Evolutionary conservation across 1,140 invertebrate species (phyloP).

Genomic region (Calephelis nemesis): DNA sequence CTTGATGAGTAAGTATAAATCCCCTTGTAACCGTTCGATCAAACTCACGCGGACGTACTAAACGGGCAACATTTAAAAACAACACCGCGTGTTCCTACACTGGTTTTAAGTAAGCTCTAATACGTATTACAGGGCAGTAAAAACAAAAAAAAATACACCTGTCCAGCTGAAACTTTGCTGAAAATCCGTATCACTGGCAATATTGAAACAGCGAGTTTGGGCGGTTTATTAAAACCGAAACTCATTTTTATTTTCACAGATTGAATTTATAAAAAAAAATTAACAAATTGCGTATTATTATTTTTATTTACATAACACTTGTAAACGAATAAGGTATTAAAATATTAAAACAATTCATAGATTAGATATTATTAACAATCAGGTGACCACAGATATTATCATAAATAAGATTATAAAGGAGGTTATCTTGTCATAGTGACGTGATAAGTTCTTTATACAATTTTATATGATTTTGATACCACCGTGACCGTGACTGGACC

Average conservation of each 20-base stretch:
- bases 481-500: too few relatives aligned
- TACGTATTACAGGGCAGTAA: not conserved
- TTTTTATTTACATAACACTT: conserved; percentile 7
- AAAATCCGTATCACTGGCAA: conserved; percentile 61
- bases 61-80: too few relatives aligned
- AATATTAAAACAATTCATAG: conserved; percentile 5
- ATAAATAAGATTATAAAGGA: not conserved
- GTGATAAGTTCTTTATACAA: not conserved
- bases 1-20: too few relatives aligned
- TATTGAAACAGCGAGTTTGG: conserved; percentile 47
- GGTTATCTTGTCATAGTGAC: not conserved
- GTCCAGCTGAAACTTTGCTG: conserved; percentile 57
- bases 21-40: too few relatives aligned
- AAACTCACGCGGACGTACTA: too few relatives aligned
- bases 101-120: too few relatives aligned
- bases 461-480: too few relatives aligned
- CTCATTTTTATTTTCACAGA: not conserved
- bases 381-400: not conserved
- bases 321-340: not conserved
- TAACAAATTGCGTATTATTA: not conserved
- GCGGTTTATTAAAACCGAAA: conserved; percentile 31
- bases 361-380: conserved; percentile 6
- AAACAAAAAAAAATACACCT: conserved; percentile 41
- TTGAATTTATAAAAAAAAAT: conserved; percentile 1
- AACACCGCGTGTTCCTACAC: too few relatives aligned